phyloP scores from a whole-genome alignment of 2,888 invertebrate species.

The Perizoma affinitatum region DNA sequence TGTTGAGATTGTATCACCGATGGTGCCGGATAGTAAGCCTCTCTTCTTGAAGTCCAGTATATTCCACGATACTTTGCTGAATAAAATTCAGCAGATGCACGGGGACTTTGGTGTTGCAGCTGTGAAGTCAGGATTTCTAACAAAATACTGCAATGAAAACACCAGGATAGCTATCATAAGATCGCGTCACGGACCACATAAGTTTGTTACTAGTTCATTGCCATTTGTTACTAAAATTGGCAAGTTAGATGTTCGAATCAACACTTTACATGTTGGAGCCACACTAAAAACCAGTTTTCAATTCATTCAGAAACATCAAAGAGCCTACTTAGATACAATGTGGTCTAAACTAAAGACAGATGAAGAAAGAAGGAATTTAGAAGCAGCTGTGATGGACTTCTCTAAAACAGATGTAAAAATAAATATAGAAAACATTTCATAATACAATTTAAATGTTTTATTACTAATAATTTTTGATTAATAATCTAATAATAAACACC shows the following conservation, averaged over 20 bases:
- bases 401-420: conserved; percentile 74
- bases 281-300: conserved; percentile 91
- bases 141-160: conserved; percentile 91
- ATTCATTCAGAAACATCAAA: conserved; percentile 88
- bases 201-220: conserved; percentile 86
- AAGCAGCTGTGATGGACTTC: conserved; percentile 75
- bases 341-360: conserved; percentile 86
- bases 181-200: conserved; percentile 90
- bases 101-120: conserved; percentile 91
- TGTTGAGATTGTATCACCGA: conserved; percentile 84
- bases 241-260: conserved; percentile 84
- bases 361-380: conserved; percentile 84
- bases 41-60: conserved; percentile 78
- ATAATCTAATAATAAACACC: conserved; percentile 1
- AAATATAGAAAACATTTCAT: conserved; percentile 71
- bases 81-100: conserved; percentile 87
- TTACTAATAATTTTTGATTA: conserved; percentile 22
- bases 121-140: conserved; percentile 87
- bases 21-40: conserved; percentile 75
- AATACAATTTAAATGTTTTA: conserved; percentile 24
- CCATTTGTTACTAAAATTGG: conserved; percentile 88
- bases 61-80: conserved; percentile 83
- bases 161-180: conserved; percentile 90
- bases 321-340: conserved; percentile 85
- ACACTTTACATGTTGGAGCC: conserved; percentile 89